These are phyloP conservation scores for Rhinopithecus roxellana DNA, from an alignment of 2,113 vertebrate species.

Conservation along the genomic window DNA sequence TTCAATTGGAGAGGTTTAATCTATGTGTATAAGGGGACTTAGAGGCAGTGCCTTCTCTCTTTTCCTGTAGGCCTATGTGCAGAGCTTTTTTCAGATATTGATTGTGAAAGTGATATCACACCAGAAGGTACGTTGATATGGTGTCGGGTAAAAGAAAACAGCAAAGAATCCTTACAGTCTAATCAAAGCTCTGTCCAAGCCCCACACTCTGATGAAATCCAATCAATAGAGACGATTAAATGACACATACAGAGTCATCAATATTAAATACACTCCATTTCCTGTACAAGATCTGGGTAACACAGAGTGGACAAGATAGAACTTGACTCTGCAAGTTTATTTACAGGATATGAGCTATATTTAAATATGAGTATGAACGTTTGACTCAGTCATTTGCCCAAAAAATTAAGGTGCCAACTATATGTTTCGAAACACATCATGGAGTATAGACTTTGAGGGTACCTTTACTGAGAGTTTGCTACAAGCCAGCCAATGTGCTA, in stretches of 20 bases:
- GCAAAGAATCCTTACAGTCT: slow-evolving; percentile 91
- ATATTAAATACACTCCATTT: slow-evolving; percentile 93
- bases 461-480: not conserved
- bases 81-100: slow-evolving; percentile 89
- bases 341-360: slow-evolving; percentile 69
- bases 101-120: slow-evolving; percentile 93
- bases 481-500: not conserved
- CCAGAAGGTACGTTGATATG: slow-evolving; percentile 91
- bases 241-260: slow-evolving; percentile 93
- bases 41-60: slow-evolving; percentile 63
- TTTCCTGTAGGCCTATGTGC: slow-evolving; percentile 85
- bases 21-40: slow-evolving; percentile 78
- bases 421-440: not conserved
- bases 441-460: not conserved
- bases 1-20: slow-evolving; percentile 81
- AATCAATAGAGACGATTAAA: slow-evolving; percentile 98
- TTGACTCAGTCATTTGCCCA: slow-evolving; percentile 43
- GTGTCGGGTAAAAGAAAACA: slow-evolving; percentile 84
- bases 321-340: slow-evolving; percentile 80
- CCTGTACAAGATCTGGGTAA: slow-evolving; percentile 80
- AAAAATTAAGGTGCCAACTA: slow-evolving; percentile 41
- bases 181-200: slow-evolving; percentile 92
- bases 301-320: slow-evolving; percentile 78
- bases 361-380: slow-evolving; percentile 70
- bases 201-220: slow-evolving; percentile 86